A percentile compares a stretch with the other conserved stretches of the same genome.
These are phyloP conservation scores for Stratiomys singularior DNA, from an alignment of 2,888 invertebrate genomes.

Conservation along the genomic window DNA sequence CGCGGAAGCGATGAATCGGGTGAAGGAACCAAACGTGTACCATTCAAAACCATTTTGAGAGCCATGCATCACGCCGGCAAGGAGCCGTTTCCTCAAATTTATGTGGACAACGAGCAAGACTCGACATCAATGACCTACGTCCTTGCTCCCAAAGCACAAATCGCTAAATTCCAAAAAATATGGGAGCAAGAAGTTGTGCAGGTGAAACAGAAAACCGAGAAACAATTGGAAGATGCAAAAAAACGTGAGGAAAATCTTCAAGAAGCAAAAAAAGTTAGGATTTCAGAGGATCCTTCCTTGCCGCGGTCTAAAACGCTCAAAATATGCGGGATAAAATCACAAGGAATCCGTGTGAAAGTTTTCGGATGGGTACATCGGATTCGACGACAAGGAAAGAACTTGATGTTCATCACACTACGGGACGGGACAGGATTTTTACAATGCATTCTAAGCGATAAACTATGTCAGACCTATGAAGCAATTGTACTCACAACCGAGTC, in stretches of 20 bases:
- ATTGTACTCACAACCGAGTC: conserved; percentile 90
- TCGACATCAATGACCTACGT: conserved; percentile 74
- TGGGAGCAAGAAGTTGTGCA: conserved; percentile 86
- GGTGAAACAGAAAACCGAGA: conserved; percentile 78
- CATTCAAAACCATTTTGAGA: conserved; percentile 89
- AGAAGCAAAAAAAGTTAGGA: conserved; percentile 86
- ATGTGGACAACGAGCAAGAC: conserved; percentile 83
- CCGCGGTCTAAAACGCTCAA: conserved; percentile 80
- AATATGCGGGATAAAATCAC: conserved; percentile 72
- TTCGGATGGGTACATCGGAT: conserved; percentile 96
- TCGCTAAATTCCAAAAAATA: conserved; percentile 93
- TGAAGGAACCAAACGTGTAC: conserved; percentile 83
- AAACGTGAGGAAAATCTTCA: conserved; percentile 88
- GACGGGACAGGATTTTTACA: conserved; percentile 97
- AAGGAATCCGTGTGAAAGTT: conserved; percentile 81
- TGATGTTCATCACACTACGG: conserved; percentile 93
- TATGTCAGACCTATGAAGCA: conserved; percentile 93
- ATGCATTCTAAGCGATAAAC: conserved; percentile 83
- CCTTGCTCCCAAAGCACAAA: conserved; percentile 87
- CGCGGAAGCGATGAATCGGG: conserved; percentile 87
- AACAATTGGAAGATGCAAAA: conserved; percentile 82
- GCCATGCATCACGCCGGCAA: conserved; percentile 87
- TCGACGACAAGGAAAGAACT: conserved; percentile 90
- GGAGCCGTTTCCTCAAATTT: conserved; percentile 88
- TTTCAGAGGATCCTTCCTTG: conserved; percentile 80